Evolutionary conservation across 2,888 invertebrate genomes (phyloP).

Genomic region (Cancer borealis): DNA sequence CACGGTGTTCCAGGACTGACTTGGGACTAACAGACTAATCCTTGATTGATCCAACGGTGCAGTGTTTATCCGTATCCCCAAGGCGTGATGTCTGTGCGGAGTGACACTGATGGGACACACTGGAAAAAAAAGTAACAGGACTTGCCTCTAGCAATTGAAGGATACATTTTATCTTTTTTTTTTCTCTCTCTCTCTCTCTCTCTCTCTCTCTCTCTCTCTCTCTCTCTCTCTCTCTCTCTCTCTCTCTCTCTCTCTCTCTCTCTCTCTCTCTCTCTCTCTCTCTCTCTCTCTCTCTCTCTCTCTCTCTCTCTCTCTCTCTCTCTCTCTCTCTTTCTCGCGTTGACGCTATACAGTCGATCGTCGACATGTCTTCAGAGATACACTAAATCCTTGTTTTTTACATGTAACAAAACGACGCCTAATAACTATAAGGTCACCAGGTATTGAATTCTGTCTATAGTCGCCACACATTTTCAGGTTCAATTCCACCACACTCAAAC

Average conservation of each 20-base stretch:
- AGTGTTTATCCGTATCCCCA: too few species aligned
- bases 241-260: slow-evolving; percentile 5
- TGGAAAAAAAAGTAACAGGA: too few species aligned
- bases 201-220: not conserved
- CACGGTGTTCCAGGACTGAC: too few species aligned
- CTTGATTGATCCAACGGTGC: too few species aligned
- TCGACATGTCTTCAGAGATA: not conserved
- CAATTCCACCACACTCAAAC: too few species aligned
- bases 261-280: slow-evolving; percentile 37
- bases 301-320: slow-evolving; percentile 45
- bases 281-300: slow-evolving; percentile 45
- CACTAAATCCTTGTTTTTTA: not conserved
- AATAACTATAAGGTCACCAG: not conserved
- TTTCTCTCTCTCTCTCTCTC: slow-evolving; percentile 32
- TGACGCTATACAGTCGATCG: not conserved
- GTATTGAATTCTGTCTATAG: not conserved
- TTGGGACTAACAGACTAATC: too few species aligned
- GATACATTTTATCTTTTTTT: too few species aligned
- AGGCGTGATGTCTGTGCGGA: too few species aligned
- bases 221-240: slow-evolving; percentile 45
- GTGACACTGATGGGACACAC: too few species aligned
- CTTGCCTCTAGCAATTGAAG: too few species aligned
- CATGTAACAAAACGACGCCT: not conserved
- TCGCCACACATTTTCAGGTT: not conserved
- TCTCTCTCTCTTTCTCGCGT: slow-evolving; percentile 25